Conservation (phyloP, 2,888 invertebrate species). For the Schrankia costaestrigalis region DNA sequence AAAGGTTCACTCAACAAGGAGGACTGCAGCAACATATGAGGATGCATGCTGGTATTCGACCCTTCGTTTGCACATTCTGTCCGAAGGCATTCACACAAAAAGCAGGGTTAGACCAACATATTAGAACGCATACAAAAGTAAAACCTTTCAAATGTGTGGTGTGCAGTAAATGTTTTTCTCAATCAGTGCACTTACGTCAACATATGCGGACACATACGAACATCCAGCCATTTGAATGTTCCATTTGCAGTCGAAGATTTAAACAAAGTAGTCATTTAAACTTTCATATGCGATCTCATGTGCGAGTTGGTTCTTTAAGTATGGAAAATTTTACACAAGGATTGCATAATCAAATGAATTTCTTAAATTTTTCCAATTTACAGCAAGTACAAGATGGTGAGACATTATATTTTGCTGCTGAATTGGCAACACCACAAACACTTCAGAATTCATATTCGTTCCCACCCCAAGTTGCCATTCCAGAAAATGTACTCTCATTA, state of each 20-base stretch:
- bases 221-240: slow-evolving; percentile 72
- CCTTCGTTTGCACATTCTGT: slow-evolving; percentile 67
- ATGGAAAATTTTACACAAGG: slow-evolving; percentile 49
- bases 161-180: slow-evolving; percentile 70
- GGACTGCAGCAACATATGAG: slow-evolving; percentile 74
- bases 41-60: slow-evolving; percentile 69
- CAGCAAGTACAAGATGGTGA: slow-evolving; percentile 65
- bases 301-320: slow-evolving; percentile 42
- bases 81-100: slow-evolving; percentile 73
- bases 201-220: slow-evolving; percentile 77
- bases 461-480: slow-evolving; percentile 25
- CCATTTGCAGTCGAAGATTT: slow-evolving; percentile 62
- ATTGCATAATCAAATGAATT: slow-evolving; percentile 49
- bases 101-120: slow-evolving; percentile 71
- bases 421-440: slow-evolving; percentile 35
- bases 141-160: slow-evolving; percentile 74
- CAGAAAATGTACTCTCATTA: slow-evolving; percentile 27
- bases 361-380: slow-evolving; percentile 57
- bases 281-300: slow-evolving; percentile 71
- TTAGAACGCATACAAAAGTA: slow-evolving; percentile 72
- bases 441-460: slow-evolving; percentile 30
- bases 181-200: slow-evolving; percentile 71
- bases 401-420: slow-evolving; percentile 65
- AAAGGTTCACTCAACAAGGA: slow-evolving; percentile 71
- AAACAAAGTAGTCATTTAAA: slow-evolving; percentile 75